Evolutionary conservation across 1,140 invertebrate genomes (phyloP).

Genomic region (Rhopalosiphum maidis): DNA sequence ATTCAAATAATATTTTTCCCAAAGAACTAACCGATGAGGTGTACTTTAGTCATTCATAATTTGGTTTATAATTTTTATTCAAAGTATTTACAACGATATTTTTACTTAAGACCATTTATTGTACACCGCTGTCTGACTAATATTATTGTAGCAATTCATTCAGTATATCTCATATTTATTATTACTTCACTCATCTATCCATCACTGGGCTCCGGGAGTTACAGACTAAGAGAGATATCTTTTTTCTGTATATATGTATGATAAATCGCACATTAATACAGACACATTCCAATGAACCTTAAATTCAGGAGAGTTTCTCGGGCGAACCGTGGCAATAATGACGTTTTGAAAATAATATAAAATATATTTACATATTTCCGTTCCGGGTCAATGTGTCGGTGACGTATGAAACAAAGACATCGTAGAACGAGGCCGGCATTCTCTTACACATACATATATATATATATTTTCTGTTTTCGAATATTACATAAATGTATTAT

Average conservation of each 20-base stretch:
- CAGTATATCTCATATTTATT: conserved; percentile 27
- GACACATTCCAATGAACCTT: conserved; percentile 52
- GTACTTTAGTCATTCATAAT: conserved; percentile 7
- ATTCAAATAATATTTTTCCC: conserved; percentile 1
- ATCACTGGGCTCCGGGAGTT: conserved; percentile 9
- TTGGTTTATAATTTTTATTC: neutral
- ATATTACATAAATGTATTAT: conserved; percentile 51
- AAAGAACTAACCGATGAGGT: neutral
- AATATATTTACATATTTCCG: conserved; percentile 54
- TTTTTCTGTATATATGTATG: conserved; percentile 13
- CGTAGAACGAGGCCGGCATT: neutral
- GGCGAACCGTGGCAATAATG: conserved; percentile 34
- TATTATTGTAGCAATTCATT: too few species aligned
- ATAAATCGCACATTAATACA: conserved; percentile 54
- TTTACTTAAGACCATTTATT: conserved; percentile 3
- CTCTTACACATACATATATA: neutral
- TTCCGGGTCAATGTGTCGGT: conserved; percentile 41
- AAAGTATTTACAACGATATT: conserved; percentile 14
- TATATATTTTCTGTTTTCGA: conserved; percentile 22
- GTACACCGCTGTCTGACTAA: neutral
- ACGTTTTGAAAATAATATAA: conserved; percentile 33
- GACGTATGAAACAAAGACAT: conserved; percentile 52
- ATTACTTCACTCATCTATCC: conserved; percentile 29
- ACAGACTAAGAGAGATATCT: conserved; percentile 37
- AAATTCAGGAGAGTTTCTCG: conserved; percentile 38